Base-by-base conservation (phyloP, 2,113 vertebrate species). In the Typhlomys cinereus region DNA sequence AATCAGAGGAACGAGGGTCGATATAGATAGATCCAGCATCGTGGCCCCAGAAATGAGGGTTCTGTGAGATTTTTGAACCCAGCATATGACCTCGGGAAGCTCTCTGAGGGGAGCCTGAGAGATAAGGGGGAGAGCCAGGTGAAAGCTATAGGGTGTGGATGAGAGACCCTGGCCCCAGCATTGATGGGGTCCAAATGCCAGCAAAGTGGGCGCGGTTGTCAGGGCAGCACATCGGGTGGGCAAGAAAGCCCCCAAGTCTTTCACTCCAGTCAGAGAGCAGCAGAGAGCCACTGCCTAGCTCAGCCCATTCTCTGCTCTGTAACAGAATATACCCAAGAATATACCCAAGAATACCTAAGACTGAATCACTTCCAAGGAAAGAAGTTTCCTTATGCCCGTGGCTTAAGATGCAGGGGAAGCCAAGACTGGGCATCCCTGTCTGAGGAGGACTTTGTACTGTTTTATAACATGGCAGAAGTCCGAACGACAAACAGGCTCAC, bases 101-200 rank as follows among this genome's bases (percentile, higher is more conserved):
- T 75, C 73, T 31, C 31, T 4, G 10, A 34, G 44, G 69, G 52
- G 36, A 87, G 41, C 36, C 54, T 66, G 4, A 80, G 25, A 44
- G 15, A 44, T 5, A n/a, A 80, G 57, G 4, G 17, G 64, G 18
- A 50, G 44, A 36, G 59, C 44, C 34, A 41, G 17, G 29, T 50
- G 41, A 70, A 54, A 13, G 25, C 0, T 83, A 12, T 48, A n/a
- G 46, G 25, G 11, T 18, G 14, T 21, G 10, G 27, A 18, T 27
- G 46, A 57, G 10, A 27, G 4, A 21, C 44, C 41, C 69, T 48
- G n/a, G 7, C 31, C 31, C 50, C 46, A 52, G 79, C 29, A 10
- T 11, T 23, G 41, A 13, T 2, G 3, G 2, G 69, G 18, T 0
- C 0, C 59, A 50, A 21, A 27, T 8, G 21, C 7, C 12, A 36